Percentiles rank a stretch among this genome's conserved stretches.
Evolutionary conservation across 2,113 vertebrate genomes (phyloP).

Genomic region (Jacana jacana): DNA sequence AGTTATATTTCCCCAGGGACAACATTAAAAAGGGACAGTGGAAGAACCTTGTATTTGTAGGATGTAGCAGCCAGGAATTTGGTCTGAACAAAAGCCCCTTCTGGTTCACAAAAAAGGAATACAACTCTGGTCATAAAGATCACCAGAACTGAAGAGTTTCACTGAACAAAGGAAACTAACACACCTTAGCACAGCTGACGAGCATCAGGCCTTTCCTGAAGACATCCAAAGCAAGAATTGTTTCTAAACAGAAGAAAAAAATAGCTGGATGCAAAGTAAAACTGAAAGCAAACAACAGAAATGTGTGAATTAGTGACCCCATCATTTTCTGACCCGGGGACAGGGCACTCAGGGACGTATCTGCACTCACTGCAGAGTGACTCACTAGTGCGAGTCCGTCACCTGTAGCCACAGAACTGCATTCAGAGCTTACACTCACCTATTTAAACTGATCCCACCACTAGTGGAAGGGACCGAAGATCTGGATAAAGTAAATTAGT

Average conservation of each 20-base stretch:
- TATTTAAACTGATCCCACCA: background rate
- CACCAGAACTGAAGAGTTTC: background rate
- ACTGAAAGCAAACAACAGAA: background rate
- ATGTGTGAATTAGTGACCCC: background rate
- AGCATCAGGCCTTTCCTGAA: conserved; percentile 88
- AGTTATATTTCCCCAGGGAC: background rate
- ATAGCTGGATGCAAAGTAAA: background rate
- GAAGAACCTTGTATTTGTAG: background rate
- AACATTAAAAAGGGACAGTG: background rate
- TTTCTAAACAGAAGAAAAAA: conserved; percentile 76
- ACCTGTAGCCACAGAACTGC: background rate
- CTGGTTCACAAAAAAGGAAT: background rate
- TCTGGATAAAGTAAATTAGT: background rate
- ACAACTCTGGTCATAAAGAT: background rate
- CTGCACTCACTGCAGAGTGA: background rate
- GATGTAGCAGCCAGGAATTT: background rate
- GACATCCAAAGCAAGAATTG: conserved; percentile 89
- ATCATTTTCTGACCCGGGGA: background rate
- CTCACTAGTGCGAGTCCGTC: fast-evolving
- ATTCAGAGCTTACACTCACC: background rate
- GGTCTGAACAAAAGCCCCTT: background rate
- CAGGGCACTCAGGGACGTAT: fast-evolving
- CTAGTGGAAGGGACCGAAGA: background rate
- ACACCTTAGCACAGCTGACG: conserved; percentile 92
- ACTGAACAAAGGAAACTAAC: background rate